Conservation (phyloP, 2,888 invertebrate species). For the Galerucella pusilla region DNA sequence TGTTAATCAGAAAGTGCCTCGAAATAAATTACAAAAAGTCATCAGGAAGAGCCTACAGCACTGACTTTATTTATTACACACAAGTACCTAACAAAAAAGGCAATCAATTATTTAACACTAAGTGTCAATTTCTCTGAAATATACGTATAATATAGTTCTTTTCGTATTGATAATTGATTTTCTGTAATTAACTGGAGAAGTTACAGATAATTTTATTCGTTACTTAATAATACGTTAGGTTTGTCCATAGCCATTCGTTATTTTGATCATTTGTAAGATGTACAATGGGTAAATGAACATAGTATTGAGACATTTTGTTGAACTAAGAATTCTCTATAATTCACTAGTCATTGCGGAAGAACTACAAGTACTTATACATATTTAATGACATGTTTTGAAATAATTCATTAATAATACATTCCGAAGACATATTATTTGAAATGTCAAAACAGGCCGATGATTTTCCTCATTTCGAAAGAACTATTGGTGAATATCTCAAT, state of each 20-base stretch:
- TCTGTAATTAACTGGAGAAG: background rate
- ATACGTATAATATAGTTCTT: constrained; percentile 9
- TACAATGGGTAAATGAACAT: no score
- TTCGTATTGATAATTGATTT: constrained; percentile 2
- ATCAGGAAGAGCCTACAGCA: constrained; percentile 15
- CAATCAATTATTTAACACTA: constrained; percentile 16
- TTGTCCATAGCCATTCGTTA: background rate
- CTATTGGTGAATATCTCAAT: no score
- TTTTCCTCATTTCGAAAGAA: no score
- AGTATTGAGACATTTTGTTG: no score
- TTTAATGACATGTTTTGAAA: no score
- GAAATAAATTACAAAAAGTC: constrained; percentile 14
- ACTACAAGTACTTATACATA: no score
- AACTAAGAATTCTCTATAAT: no score
- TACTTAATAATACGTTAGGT: constrained; percentile 2
- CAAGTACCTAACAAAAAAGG: constrained; percentile 6
- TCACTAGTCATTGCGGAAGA: no score
- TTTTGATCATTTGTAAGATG: background rate
- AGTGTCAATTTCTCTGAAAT: constrained; percentile 5
- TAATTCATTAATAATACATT: no score
- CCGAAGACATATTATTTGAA: no score
- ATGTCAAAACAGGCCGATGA: no score
- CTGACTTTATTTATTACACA: constrained; percentile 3
- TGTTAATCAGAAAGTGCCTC: constrained; percentile 3
- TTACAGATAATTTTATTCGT: background rate